Percentiles rank a stretch among this genome's conserved stretches.
phyloP scores from a whole-genome alignment of 2,888 invertebrate genomes.

The Cosmopolites sordidus region DNA sequence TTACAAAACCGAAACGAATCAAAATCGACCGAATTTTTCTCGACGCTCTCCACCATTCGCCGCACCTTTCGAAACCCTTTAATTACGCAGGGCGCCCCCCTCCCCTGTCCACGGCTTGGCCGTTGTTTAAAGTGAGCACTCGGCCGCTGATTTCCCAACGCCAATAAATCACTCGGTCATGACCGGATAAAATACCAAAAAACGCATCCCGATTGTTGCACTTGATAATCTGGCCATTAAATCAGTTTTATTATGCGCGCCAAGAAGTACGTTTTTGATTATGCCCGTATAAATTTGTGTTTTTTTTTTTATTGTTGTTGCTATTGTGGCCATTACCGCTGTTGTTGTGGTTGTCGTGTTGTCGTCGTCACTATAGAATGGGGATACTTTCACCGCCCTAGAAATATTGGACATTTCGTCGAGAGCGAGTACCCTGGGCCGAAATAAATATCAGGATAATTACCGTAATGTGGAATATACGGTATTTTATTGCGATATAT shows the following conservation, averaged over 20 bases:
- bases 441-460: constrained; percentile 1
- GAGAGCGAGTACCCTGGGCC: not conserved
- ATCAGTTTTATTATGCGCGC: constrained; percentile 14
- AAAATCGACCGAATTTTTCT: no score
- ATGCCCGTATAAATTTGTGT: constrained; percentile 2
- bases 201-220: not conserved
- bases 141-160: not conserved
- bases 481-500: not conserved
- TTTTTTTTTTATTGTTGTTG: constrained; percentile 1
- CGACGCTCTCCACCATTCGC: no score
- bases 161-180: not conserved
- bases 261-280: constrained; percentile 13
- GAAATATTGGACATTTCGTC: constrained; percentile 6
- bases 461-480: not conserved
- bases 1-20: no score
- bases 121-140: no score
- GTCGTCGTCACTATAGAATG: not conserved
- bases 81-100: no score
- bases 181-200: not conserved
- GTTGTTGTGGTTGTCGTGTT: not conserved
- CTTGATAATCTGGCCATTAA: constrained; percentile 8
- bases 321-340: not conserved
- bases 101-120: no score
- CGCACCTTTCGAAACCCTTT: no score
- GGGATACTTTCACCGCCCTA: constrained; percentile 17